Evolutionary conservation across 2,797 vertebrate genomes (phyloP).

Genomic region (Limosa lapponica): DNA sequence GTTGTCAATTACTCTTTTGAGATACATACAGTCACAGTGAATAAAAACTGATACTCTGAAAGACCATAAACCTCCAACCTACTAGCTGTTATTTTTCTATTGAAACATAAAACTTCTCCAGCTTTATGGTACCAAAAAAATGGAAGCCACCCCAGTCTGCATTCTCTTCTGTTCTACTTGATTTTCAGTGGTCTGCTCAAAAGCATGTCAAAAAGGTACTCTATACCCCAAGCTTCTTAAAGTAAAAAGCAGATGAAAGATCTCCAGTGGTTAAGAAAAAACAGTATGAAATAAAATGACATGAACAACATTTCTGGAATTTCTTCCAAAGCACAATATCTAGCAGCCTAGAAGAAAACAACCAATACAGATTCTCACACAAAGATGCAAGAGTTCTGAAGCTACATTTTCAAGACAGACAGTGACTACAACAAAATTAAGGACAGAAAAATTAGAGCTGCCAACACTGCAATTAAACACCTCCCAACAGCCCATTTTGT

Average conservation of each 20-base stretch:
- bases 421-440: background rate
- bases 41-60: background rate
- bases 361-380: background rate
- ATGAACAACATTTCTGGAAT: background rate
- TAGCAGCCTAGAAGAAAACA: background rate
- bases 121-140: background rate
- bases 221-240: background rate
- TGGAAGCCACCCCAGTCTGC: background rate
- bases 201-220: background rate
- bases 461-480: background rate
- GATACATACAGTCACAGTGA: background rate
- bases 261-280: no score
- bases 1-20: background rate
- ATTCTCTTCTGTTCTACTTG: background rate
- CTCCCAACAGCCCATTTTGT: background rate
- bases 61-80: background rate
- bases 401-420: background rate
- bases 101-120: background rate
- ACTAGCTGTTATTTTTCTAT: background rate
- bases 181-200: background rate
- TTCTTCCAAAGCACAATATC: background rate
- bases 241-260: no score
- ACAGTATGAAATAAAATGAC: background rate
- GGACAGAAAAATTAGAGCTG: background rate
- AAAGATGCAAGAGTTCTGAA: background rate